A percentile compares a stretch with the other conserved stretches of the same genome.
phyloP scores from a whole-genome alignment of 2,797 vertebrate species.

The Carduelis carduelis region DNA sequence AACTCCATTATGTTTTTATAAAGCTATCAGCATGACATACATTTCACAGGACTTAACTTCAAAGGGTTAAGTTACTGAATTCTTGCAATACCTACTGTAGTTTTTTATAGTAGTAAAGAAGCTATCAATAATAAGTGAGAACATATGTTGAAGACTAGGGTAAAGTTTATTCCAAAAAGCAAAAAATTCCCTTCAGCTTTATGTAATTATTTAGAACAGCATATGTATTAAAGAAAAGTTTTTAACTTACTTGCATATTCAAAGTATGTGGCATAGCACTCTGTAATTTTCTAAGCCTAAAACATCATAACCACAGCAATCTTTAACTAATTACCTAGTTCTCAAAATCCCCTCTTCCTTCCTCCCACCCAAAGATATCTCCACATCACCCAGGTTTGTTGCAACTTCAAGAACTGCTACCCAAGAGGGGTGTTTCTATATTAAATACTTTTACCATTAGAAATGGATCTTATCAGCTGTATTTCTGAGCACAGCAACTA shows the following conservation, averaged over 20 bases:
- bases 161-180: slow-evolving; percentile 30
- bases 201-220: slow-evolving; percentile 13
- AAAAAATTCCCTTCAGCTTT: slow-evolving; percentile 39
- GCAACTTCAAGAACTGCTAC: not conserved
- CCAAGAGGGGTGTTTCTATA: not conserved
- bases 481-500: not conserved
- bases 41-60: slow-evolving; percentile 31
- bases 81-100: slow-evolving; percentile 40
- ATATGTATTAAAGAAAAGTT: not conserved
- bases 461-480: not conserved
- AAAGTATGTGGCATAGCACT: not conserved
- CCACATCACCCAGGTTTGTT: not conserved
- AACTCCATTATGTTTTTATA: slow-evolving; percentile 19
- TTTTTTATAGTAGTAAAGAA: slow-evolving; percentile 43
- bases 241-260: slow-evolving; percentile 14
- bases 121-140: slow-evolving; percentile 50
- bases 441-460: not conserved
- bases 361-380: not conserved
- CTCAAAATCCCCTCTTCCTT: slow-evolving; percentile 17
- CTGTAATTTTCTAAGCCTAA: slow-evolving; percentile 6
- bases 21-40: slow-evolving; percentile 21
- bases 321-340: not conserved
- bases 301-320: not conserved
- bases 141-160: slow-evolving; percentile 41
- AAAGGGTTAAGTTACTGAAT: slow-evolving; percentile 57